These are phyloP conservation scores for Eonycteris spelaea DNA, from an alignment of 2,113 vertebrate species.

Conservation along the genomic window DNA sequence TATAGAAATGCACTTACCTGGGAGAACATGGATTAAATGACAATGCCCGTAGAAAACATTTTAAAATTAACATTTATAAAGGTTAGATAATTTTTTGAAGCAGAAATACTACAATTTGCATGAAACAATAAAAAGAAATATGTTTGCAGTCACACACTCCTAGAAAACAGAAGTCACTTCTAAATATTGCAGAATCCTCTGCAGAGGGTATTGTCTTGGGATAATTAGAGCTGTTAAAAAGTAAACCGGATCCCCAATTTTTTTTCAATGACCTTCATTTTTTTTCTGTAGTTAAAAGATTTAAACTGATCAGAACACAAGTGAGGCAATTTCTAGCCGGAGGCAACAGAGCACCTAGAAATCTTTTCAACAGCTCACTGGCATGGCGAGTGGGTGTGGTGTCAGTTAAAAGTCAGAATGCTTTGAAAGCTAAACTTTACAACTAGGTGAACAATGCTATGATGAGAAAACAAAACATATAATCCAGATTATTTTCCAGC, in stretches of 20 bases:
- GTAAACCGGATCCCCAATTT: background rate
- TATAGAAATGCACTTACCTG: background rate
- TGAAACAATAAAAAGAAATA: background rate
- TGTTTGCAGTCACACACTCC: background rate
- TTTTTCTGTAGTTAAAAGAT: slow-evolving; percentile 50
- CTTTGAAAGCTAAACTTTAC: slow-evolving; percentile 63
- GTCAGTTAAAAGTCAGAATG: slow-evolving; percentile 65
- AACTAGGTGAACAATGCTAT: slow-evolving; percentile 51
- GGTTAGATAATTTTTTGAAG: slow-evolving; percentile 2
- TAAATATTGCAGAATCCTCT: background rate
- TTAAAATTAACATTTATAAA: slow-evolving; percentile 22
- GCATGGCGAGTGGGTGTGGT: slow-evolving; percentile 73
- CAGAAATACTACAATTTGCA: background rate
- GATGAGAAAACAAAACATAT: slow-evolving; percentile 48
- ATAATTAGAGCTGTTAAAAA: slow-evolving; percentile 43
- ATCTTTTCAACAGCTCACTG: slow-evolving; percentile 65
- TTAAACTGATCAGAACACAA: slow-evolving; percentile 43
- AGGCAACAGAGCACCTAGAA: slow-evolving; percentile 67
- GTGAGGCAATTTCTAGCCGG: slow-evolving; percentile 70
- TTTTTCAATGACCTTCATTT: slow-evolving; percentile 34
- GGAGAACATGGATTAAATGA: background rate
- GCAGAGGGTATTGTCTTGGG: background rate
- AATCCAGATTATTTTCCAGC: slow-evolving; percentile 48
- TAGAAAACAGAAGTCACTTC: background rate
- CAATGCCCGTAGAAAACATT: background rate